These are phyloP conservation scores for Trididemnum nubilum DNA, from an alignment of 23 tunicate genomes.

Conservation along the genomic window DNA sequence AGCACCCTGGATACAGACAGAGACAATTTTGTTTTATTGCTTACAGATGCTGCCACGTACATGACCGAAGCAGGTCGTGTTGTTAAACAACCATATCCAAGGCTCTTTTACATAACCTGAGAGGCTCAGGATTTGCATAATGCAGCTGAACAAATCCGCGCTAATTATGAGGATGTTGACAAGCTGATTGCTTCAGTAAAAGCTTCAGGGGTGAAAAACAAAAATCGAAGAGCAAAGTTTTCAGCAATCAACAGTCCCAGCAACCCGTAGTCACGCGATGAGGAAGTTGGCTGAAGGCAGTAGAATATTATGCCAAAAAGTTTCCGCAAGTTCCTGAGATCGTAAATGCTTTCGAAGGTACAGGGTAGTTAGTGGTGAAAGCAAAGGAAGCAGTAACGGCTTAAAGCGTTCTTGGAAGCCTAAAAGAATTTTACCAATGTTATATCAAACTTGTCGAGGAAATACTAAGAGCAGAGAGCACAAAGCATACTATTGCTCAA, in stretches of 20 bases:
- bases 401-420: slow-evolving; percentile 17
- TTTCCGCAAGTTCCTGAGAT: slow-evolving; percentile 31
- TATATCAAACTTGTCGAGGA: background rate
- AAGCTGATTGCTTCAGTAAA: slow-evolving; percentile 31
- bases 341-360: slow-evolving; percentile 28
- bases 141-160: slow-evolving; percentile 33
- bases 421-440: slow-evolving; percentile 15
- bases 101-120: slow-evolving; percentile 33
- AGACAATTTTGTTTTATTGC: slow-evolving; percentile 19
- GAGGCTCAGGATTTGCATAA: slow-evolving; percentile 26
- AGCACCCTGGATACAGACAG: slow-evolving; percentile 3
- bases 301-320: slow-evolving; percentile 35
- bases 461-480: slow-evolving; percentile 32
- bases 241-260: slow-evolving; percentile 27
- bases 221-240: slow-evolving; percentile 18
- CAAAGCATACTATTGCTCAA: slow-evolving; percentile 18
- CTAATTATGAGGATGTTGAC: slow-evolving; percentile 33
- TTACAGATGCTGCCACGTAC: slow-evolving; percentile 37
- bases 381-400: slow-evolving; percentile 26
- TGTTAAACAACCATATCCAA: slow-evolving; percentile 12
- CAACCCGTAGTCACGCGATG: slow-evolving; percentile 41
- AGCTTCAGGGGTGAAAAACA: slow-evolving; percentile 30
- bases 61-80: slow-evolving; percentile 37
- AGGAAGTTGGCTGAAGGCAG: slow-evolving; percentile 43
- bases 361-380: slow-evolving; percentile 23